Base-by-base conservation (phyloP, 2,797 vertebrate species). In the Taenioides sp. region DNA sequence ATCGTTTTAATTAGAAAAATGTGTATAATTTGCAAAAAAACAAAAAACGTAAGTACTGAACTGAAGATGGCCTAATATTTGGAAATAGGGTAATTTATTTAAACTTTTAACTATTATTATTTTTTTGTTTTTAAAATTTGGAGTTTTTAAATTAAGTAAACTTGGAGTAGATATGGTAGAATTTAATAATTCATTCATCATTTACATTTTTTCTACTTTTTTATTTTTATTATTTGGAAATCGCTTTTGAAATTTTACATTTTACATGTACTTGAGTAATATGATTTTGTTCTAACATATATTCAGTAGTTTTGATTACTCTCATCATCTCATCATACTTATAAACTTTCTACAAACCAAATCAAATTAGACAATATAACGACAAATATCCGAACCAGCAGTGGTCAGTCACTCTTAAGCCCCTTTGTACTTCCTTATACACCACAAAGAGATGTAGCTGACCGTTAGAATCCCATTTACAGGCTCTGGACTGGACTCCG, bases 401-500 rank as follows among this genome's bases (percentile, higher is more conserved):
- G 58, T 28, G 58, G 58, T 17, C 58, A 28, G 58, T 60, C 58
- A 60, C 58, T 60, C 23, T 18, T 18, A 7, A 31, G 58, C 58
- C 58, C 58, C 9, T 79, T 37, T 74, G 76, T 78, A 80, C 75
- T 79, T 34, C 81, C 47, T 40, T 77, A 61, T 18, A 20, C 16
- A 58, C 23, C 77, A 76, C 73, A 70, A 67, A 77, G 17, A 85
- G 17, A 85, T 70, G 80, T 81, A 77, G 61, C 78, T 17, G 72
- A 86, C 77, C 78, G 6, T 75, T 67, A 43, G 59, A 60, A 73
- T 79, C 84, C 74, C 70, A 62, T 86, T n/a, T 87, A 83, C 79
- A 70, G 7, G 73, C 60, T 71, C 80, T 78, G 79, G 77, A 71
- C 76, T 78, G 82, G 84, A 82, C 86, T 78, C 86, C 61, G 52